These are phyloP conservation scores for Melieria crassipennis DNA, from an alignment of 2,888 invertebrate genomes.

Conservation along the genomic window DNA sequence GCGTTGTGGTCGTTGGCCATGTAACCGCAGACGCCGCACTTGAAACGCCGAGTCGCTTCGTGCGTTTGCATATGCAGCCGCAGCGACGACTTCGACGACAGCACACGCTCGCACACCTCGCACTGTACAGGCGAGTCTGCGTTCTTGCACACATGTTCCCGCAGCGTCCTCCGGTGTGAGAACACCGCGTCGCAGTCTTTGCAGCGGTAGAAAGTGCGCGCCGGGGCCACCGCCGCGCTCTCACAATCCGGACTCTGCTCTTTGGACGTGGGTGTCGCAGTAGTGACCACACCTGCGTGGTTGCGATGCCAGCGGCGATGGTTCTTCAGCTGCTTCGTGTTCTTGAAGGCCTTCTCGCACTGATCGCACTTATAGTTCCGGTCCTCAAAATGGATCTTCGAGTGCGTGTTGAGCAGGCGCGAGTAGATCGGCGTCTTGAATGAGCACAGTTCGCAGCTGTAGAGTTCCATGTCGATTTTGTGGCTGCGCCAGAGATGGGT, in stretches of 20 bases:
- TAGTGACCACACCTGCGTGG: slow-evolving; percentile 42
- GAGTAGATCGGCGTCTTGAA: slow-evolving; percentile 78
- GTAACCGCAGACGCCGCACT: slow-evolving; percentile 78
- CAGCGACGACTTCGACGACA: slow-evolving; percentile 67
- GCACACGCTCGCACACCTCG: slow-evolving; percentile 59
- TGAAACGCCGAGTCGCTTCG: slow-evolving; percentile 69
- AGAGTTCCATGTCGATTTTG: slow-evolving; percentile 81
- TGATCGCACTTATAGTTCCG: slow-evolving; percentile 71
- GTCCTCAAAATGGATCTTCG: slow-evolving; percentile 77
- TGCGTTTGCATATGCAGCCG: slow-evolving; percentile 68
- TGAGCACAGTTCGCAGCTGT: slow-evolving; percentile 78
- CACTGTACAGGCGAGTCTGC: slow-evolving; percentile 67
- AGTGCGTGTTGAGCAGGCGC: slow-evolving; percentile 77
- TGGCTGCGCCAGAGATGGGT: slow-evolving; percentile 84
- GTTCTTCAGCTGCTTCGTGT: slow-evolving; percentile 79
- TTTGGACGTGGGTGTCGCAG: slow-evolving; percentile 33
- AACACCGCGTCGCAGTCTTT: slow-evolving; percentile 59
- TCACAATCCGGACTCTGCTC: too few relatives aligned
- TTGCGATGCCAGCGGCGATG: slow-evolving; percentile 74
- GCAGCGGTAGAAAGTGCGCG: slow-evolving; percentile 63
- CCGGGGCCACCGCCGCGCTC: slow-evolving; percentile 11
- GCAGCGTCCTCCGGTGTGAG: slow-evolving; percentile 64
- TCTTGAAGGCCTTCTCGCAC: slow-evolving; percentile 84
- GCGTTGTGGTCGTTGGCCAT: slow-evolving; percentile 84
- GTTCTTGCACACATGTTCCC: slow-evolving; percentile 69